phyloP scores from a whole-genome alignment of 2,113 vertebrate species.

The Lates calcarifer region DNA sequence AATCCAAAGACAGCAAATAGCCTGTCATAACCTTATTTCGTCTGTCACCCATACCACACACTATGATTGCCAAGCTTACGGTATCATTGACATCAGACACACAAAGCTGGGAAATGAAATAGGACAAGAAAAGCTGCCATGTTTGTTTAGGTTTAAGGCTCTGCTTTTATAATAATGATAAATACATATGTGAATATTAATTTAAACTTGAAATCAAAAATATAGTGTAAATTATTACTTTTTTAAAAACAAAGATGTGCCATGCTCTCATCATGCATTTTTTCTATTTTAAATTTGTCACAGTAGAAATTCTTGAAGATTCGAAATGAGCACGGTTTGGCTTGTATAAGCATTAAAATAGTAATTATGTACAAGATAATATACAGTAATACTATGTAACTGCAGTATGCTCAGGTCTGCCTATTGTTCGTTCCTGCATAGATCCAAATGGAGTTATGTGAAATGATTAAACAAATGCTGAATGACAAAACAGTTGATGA shows the following conservation, averaged over 20 bases:
- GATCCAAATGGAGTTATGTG: constrained; percentile 11
- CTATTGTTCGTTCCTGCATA: constrained; percentile 27
- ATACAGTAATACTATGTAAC: constrained; percentile 19
- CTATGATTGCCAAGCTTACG: neutral
- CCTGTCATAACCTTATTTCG: neutral
- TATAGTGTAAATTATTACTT: constrained; percentile 8
- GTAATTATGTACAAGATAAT: constrained; percentile 60
- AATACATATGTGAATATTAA: neutral
- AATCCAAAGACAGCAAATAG: neutral
- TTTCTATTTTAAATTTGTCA: constrained; percentile 3
- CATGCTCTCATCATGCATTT: constrained; percentile 35
- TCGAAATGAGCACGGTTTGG: constrained; percentile 20
- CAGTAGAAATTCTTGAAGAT: constrained; percentile 10
- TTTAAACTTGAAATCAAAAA: constrained; percentile 21
- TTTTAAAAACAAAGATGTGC: neutral
- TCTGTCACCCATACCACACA: neutral
- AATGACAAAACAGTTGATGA: neutral
- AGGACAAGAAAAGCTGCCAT: constrained; percentile 44
- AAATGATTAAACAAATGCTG: constrained; percentile 4
- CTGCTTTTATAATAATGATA: constrained; percentile 7
- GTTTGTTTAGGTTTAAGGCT: constrained; percentile 53
- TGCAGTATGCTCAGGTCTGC: constrained; percentile 3
- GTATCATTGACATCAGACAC: neutral
- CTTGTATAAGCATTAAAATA: constrained; percentile 34
- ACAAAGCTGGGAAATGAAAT: constrained; percentile 1